Percentiles rank a stretch among this genome's conserved stretches.
phyloP scores from a whole-genome alignment of 2,888 invertebrate species.

The Lymantria dispar region DNA sequence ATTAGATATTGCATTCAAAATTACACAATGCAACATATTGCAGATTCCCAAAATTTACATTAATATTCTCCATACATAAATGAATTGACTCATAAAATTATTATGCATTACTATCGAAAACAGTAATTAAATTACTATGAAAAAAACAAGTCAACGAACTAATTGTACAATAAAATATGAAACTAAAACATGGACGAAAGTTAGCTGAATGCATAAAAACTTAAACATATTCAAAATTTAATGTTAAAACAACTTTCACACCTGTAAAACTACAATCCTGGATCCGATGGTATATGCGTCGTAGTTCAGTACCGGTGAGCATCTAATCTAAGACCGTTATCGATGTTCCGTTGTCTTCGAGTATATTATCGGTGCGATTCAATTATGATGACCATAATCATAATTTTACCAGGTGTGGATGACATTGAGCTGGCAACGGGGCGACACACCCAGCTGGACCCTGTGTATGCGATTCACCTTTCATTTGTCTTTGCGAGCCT shows the following conservation, averaged over 20 bases:
- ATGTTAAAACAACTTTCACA: slow-evolving; percentile 65
- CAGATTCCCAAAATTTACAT: slow-evolving; percentile 75
- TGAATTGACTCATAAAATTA: slow-evolving; percentile 65
- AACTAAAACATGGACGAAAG: slow-evolving; percentile 80
- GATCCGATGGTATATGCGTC: slow-evolving; percentile 12
- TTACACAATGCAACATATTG: slow-evolving; percentile 59
- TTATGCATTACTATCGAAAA: slow-evolving; percentile 72
- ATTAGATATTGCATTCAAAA: too few species aligned
- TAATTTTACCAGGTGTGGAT: slow-evolving; percentile 63
- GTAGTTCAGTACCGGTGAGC: slow-evolving; percentile 17
- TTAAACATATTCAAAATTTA: slow-evolving; percentile 54
- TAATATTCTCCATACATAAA: slow-evolving; percentile 48
- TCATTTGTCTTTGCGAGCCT: slow-evolving; percentile 88
- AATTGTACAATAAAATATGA: slow-evolving; percentile 76
- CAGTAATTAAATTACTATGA: slow-evolving; percentile 76
- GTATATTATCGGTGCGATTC: slow-evolving; percentile 29
- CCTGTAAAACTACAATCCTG: slow-evolving; percentile 68
- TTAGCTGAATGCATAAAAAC: slow-evolving; percentile 73
- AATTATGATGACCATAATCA: slow-evolving; percentile 44
- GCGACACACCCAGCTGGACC: slow-evolving; percentile 47
- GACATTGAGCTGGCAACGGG: slow-evolving; percentile 72
- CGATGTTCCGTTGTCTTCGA: slow-evolving; percentile 19
- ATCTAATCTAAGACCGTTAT: slow-evolving; percentile 30
- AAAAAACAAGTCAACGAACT: slow-evolving; percentile 74
- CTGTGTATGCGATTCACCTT: slow-evolving; percentile 49